phyloP scores from a whole-genome alignment of 2,797 vertebrate species.

The Champsocephalus gunnari region DNA sequence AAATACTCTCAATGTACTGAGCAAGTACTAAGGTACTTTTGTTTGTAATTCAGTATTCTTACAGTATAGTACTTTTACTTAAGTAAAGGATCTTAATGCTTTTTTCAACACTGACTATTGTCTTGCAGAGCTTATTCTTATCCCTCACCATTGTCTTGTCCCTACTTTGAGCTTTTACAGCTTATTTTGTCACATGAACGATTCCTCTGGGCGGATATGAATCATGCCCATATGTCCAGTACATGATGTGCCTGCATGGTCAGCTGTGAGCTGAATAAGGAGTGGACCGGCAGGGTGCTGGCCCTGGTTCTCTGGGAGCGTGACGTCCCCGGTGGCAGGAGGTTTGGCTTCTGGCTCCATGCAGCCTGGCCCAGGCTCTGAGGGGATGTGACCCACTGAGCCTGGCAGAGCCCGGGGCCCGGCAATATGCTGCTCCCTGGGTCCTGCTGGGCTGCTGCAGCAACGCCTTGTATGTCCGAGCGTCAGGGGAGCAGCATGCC shows the following conservation, averaged over 20 bases:
- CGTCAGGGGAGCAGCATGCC: slow-evolving; percentile 37
- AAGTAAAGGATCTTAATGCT: too few species aligned
- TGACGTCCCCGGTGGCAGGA: slow-evolving; percentile 68
- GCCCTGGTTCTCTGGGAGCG: slow-evolving; percentile 55
- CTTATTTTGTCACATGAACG: slow-evolving; percentile 35
- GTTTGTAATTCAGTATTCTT: too few species aligned
- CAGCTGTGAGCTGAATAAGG: slow-evolving; percentile 55
- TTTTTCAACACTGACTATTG: background rate
- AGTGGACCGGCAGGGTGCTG: slow-evolving; percentile 39
- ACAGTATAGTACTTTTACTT: too few species aligned
- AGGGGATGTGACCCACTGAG: slow-evolving; percentile 83
- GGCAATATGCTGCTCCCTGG: slow-evolving; percentile 79
- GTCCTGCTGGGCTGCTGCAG: slow-evolving; percentile 36
- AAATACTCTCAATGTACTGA: too few species aligned
- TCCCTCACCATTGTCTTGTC: background rate
- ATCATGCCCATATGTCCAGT: slow-evolving; percentile 75
- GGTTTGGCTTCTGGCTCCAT: slow-evolving; percentile 57
- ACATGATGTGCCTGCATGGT: slow-evolving; percentile 62
- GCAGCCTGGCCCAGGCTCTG: slow-evolving; percentile 57
- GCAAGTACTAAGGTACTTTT: too few species aligned
- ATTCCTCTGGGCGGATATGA: slow-evolving; percentile 60
- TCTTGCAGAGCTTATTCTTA: slow-evolving; percentile 19
- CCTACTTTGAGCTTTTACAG: slow-evolving; percentile 10
- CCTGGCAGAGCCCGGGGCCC: slow-evolving; percentile 67
- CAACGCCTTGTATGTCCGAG: slow-evolving; percentile 37